Conservation (phyloP, 2,113 vertebrate species). For the Menidia beryllina region DNA sequence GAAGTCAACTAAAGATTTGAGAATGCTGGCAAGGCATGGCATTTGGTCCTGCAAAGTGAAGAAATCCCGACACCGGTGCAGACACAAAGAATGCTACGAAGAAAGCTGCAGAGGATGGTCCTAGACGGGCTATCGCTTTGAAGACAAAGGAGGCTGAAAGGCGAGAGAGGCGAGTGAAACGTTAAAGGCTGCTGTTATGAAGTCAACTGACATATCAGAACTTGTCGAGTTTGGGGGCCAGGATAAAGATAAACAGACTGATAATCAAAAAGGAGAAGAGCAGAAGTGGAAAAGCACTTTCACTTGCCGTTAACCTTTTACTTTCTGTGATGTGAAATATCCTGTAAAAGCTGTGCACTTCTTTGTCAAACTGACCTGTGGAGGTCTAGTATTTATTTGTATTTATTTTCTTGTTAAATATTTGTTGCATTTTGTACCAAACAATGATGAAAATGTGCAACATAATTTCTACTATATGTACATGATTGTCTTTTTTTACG, state of each 20-base stretch:
- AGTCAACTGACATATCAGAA: conserved; percentile 16
- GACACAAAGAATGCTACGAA: neutral
- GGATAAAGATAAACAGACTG: conserved; percentile 12
- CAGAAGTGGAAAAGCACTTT: conserved; percentile 48
- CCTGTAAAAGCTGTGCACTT: conserved; percentile 31
- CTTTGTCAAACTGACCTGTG: conserved; percentile 30
- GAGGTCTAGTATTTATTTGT: conserved; percentile 61
- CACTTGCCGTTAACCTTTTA: conserved; percentile 26
- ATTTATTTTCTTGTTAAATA: conserved; percentile 49
- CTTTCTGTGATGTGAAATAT: conserved; percentile 48
- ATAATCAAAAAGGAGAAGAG: conserved; percentile 32
- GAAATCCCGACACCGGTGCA: conserved; percentile 7
- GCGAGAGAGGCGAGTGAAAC: neutral
- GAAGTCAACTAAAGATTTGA: conserved; percentile 22
- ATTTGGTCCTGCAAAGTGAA: conserved; percentile 14
- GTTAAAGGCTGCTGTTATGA: conserved; percentile 12
- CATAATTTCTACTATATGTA: conserved; percentile 62
- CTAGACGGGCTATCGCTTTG: neutral
- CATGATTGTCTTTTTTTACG: conserved; percentile 59
- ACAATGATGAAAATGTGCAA: conserved; percentile 42
- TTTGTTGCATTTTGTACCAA: conserved; percentile 49
- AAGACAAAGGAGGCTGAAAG: neutral
- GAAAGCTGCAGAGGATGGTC: neutral
- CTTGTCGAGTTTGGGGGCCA: neutral
- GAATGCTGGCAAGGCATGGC: conserved; percentile 7